A percentile compares a stretch with the other conserved stretches of the same genome.
These are phyloP conservation scores for Machaerirhynchus nigripectus DNA, from an alignment of 2,113 vertebrate species.

Conservation along the genomic window DNA sequence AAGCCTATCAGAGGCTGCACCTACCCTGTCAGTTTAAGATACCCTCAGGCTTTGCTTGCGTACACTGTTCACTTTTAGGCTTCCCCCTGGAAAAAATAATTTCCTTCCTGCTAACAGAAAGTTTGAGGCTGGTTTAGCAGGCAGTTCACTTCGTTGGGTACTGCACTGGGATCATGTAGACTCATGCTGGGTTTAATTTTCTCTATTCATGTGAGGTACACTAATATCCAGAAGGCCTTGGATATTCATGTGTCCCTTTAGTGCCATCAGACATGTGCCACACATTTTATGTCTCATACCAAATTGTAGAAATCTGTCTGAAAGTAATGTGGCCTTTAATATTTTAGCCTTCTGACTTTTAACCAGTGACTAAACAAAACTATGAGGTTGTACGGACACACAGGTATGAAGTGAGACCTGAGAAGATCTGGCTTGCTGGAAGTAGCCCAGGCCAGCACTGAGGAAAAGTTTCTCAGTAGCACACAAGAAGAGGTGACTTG, in stretches of 20 bases:
- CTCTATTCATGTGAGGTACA: not conserved
- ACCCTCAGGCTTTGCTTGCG: not conserved
- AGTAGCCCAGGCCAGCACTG: not conserved
- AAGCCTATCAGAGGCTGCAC: not conserved
- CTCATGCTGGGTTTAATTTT: not conserved
- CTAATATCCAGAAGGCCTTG: not conserved
- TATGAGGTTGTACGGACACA: not conserved
- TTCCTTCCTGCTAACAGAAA: not conserved
- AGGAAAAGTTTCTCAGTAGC: not conserved
- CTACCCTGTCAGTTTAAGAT: not conserved
- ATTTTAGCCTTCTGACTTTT: not conserved
- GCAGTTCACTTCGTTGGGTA: not conserved
- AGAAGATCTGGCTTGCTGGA: not conserved
- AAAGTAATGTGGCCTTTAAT: not conserved
- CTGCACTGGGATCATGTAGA: not conserved
- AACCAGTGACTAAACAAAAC: not conserved
- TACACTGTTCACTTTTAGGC: not conserved
- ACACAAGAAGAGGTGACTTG: not conserved
- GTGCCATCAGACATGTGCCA: not conserved
- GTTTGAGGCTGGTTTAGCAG: not conserved
- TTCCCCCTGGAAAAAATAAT: not conserved
- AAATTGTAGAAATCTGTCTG: not conserved
- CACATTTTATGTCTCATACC: not conserved
- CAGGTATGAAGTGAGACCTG: not conserved
- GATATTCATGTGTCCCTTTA: not conserved